Percentiles rank a stretch among this genome's conserved stretches.
These are phyloP conservation scores for Squalus acanthias DNA, from an alignment of 2,797 vertebrate species.

Conservation along the genomic window DNA sequence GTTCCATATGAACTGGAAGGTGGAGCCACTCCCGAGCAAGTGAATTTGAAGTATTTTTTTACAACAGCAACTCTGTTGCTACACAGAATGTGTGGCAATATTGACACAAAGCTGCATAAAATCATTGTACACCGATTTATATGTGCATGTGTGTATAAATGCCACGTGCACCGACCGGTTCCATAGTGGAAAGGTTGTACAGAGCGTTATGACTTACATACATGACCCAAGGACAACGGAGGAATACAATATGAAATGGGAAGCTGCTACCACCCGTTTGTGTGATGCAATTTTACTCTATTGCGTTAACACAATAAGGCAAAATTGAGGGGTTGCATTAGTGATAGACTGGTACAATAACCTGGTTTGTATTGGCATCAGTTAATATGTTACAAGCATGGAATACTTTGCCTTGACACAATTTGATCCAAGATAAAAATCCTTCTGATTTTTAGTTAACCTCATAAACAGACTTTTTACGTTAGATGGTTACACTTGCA, in stretches of 20 bases:
- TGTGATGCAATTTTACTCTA: neutral
- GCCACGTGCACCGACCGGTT: neutral
- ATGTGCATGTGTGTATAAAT: neutral
- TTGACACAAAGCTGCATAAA: neutral
- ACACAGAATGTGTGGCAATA: neutral
- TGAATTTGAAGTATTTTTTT: neutral
- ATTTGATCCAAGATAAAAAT: neutral
- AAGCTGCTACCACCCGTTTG: neutral
- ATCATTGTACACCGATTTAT: neutral
- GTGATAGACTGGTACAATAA: slow-evolving; percentile 32
- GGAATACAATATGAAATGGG: neutral
- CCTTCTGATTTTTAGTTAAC: neutral
- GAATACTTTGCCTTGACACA: neutral
- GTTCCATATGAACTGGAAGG: slow-evolving; percentile 17
- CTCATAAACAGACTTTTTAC: neutral
- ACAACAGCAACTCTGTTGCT: neutral
- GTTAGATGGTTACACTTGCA: neutral
- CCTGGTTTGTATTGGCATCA: neutral
- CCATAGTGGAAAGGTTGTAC: neutral
- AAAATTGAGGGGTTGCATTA: slow-evolving; percentile 14
- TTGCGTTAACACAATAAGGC: neutral
- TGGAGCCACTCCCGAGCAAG: neutral
- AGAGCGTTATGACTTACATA: neutral
- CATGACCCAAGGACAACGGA: neutral
- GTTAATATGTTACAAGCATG: slow-evolving; percentile 9